These are phyloP conservation scores for Semotilus atromaculatus DNA, from an alignment of 2,797 vertebrate genomes.

Conservation along the genomic window DNA sequence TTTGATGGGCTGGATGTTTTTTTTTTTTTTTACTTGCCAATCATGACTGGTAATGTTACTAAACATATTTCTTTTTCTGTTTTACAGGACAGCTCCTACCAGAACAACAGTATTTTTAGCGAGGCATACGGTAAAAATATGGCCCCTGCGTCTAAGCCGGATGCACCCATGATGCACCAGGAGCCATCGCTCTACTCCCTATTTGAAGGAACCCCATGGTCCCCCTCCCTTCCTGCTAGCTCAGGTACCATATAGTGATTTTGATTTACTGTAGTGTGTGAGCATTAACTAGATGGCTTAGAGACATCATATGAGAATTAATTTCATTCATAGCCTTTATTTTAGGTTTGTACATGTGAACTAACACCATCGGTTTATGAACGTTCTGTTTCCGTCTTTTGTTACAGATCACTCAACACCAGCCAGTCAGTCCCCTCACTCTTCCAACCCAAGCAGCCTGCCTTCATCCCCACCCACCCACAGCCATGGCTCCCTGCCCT, in stretches of 20 bases:
- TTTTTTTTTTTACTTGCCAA: not conserved
- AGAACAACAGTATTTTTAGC: constrained; percentile 94
- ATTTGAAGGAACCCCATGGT: constrained; percentile 96
- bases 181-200: constrained; percentile 96
- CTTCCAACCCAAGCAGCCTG: constrained; percentile 97
- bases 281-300: not conserved
- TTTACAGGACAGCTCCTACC: constrained; percentile 86
- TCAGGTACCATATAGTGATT: constrained; percentile 81
- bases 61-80: not conserved
- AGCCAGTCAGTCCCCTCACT: constrained; percentile 98
- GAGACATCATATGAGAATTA: not conserved
- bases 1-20: not conserved
- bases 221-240: constrained; percentile 95
- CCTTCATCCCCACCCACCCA: constrained; percentile 97
- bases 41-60: not conserved
- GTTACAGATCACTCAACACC: constrained; percentile 95
- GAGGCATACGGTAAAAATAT: constrained; percentile 93
- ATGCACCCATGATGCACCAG: constrained; percentile 86
- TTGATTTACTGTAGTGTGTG: not conserved
- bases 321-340: not conserved
- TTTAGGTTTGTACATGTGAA: not conserved
- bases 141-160: constrained; percentile 85
- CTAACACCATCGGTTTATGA: not conserved
- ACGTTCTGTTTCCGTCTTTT: constrained; percentile 9
- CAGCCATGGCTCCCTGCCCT: constrained; percentile 90